Percentiles rank a stretch among this genome's conserved stretches.
phyloP scores from a whole-genome alignment of 1,140 invertebrate species.

The Penaeus chinensis region DNA sequence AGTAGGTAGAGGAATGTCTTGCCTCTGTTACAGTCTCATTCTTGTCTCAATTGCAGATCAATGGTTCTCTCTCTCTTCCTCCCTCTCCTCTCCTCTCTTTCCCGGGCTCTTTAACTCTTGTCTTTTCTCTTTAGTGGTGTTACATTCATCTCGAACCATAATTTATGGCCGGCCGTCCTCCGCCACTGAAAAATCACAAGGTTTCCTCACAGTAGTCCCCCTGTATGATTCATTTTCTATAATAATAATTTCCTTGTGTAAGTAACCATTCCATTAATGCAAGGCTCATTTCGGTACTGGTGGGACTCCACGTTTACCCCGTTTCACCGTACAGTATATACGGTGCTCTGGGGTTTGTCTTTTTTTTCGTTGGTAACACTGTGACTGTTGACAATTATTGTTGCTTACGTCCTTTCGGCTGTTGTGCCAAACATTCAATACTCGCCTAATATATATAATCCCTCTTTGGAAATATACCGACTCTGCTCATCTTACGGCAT shows the following conservation, averaged over 20 bases:
- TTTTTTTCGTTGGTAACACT: conserved; percentile 44
- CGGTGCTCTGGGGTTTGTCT: conserved; percentile 30
- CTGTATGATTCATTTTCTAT: too few species aligned
- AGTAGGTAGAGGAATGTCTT: background rate
- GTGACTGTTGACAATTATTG: conserved; percentile 60
- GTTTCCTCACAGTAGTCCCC: too few species aligned
- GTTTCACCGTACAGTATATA: conserved; percentile 3
- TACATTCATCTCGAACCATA: conserved; percentile 31
- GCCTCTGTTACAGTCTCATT: too few species aligned
- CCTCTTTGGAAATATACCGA: background rate
- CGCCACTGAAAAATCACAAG: too few species aligned
- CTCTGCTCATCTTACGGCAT: too few species aligned
- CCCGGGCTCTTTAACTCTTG: background rate
- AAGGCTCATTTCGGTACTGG: too few species aligned
- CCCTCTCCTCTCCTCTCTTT: background rate
- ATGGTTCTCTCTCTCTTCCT: background rate
- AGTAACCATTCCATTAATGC: too few species aligned
- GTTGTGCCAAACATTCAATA: conserved; percentile 54
- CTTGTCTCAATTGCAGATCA: too few species aligned
- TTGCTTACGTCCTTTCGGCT: conserved; percentile 54
- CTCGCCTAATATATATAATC: conserved; percentile 12
- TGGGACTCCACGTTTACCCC: too few species aligned
- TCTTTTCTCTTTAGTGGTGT: conserved; percentile 43
- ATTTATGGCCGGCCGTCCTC: too few species aligned
- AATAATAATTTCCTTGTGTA: too few species aligned